These are phyloP conservation scores for Tetheella fluctuosa DNA, from an alignment of 2,888 invertebrate genomes.

Conservation along the genomic window DNA sequence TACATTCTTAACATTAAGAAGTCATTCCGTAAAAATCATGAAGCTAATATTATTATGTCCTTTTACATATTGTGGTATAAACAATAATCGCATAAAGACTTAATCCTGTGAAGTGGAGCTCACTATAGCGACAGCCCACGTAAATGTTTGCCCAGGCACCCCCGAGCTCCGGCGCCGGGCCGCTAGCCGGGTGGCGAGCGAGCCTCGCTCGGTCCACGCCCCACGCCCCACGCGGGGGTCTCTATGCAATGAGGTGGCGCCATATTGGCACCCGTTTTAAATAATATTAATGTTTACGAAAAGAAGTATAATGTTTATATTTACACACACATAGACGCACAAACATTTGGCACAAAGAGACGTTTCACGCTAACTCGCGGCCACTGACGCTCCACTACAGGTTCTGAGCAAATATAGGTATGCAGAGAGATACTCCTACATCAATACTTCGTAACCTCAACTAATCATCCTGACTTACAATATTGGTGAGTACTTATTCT, in stretches of 20 bases:
- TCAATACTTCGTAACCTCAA: conserved; percentile 65
- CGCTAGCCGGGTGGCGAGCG: background rate
- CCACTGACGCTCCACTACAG: conserved; percentile 65
- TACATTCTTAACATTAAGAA: conserved; percentile 35
- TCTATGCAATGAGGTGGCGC: conserved; percentile 42
- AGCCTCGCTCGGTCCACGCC: background rate
- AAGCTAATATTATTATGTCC: conserved; percentile 14
- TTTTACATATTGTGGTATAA: conserved; percentile 40
- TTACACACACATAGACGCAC: conserved; percentile 65
- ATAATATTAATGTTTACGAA: conserved; percentile 53
- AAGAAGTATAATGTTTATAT: conserved; percentile 60
- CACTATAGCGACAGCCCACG: conserved; percentile 19
- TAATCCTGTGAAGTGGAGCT: conserved; percentile 31
- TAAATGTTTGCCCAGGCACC: conserved; percentile 26
- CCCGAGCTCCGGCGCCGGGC: conserved; percentile 11
- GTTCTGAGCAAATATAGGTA: conserved; percentile 83
- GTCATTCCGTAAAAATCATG: conserved; percentile 2
- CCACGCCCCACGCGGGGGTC: background rate
- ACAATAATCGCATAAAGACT: conserved; percentile 42
- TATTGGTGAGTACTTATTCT: conserved; percentile 77
- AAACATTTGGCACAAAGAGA: conserved; percentile 80
- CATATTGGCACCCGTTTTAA: conserved; percentile 57
- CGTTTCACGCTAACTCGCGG: conserved; percentile 72
- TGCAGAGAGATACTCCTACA: conserved; percentile 73
- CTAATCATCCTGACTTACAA: conserved; percentile 66